These are phyloP conservation scores for Caenorhabditis tropicalis DNA, from an alignment of 1,140 invertebrate species.

Conservation along the genomic window DNA sequence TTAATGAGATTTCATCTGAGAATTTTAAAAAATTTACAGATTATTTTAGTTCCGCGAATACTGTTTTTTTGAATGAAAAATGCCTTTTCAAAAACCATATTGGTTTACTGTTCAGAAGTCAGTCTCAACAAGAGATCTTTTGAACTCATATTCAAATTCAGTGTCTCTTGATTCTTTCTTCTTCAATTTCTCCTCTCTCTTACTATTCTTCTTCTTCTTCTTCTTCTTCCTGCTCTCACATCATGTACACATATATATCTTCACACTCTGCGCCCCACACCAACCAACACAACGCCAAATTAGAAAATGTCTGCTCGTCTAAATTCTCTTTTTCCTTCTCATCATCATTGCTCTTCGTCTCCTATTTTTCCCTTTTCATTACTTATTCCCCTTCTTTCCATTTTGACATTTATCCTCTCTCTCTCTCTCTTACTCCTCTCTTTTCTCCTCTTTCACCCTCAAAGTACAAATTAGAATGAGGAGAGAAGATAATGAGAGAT, in stretches of 20 bases:
- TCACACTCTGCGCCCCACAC: neutral
- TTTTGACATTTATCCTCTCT: too few species aligned
- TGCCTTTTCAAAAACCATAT: too few species aligned
- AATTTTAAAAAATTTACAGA: too few species aligned
- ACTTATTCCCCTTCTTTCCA: neutral
- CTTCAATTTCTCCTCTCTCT: neutral
- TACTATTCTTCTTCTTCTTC: neutral
- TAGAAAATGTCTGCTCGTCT: neutral
- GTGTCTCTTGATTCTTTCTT: too few species aligned
- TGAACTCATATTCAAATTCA: too few species aligned
- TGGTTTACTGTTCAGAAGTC: too few species aligned
- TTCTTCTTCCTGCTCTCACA: too few species aligned
- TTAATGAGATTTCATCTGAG: too few species aligned
- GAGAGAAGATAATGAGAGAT: too few species aligned
- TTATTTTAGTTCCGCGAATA: too few species aligned
- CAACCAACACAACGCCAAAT: conserved; percentile 1
- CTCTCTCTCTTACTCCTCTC: neutral
- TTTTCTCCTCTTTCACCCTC: neutral
- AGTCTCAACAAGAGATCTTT: too few species aligned
- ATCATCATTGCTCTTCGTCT: neutral
- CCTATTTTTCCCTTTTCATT: neutral
- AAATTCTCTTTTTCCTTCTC: neutral
- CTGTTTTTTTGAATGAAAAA: too few species aligned
- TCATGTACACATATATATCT: neutral
- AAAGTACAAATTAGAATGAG: neutral